Evolutionary conservation across 2,888 invertebrate species (phyloP), one percentile per base, ranked within the genome.

Genomic region (Phortica okadai): DNA sequence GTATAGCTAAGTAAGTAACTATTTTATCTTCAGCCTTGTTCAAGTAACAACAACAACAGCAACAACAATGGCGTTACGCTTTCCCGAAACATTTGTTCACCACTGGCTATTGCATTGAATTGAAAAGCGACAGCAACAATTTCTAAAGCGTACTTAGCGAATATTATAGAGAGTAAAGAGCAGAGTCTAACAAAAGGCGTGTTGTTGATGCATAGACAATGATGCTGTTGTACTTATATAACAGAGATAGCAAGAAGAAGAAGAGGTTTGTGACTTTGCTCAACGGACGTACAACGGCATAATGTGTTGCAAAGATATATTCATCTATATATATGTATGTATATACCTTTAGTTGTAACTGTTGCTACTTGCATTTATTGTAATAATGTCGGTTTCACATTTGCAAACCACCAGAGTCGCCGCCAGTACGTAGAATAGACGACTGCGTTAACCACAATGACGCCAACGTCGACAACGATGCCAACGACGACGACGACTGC

Each of bases 1-100:
- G 85, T 85, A 84, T 82, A 88, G 88, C 85, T 85, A 88, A 88
- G 85, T 86, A 88, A 88, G 88, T 86, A 88, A 87, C 85, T 84
- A 82, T 88, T 85, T 85, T 88, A 88, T 85, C 88, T 87, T 81
- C 82, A 87, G 80, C 85, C 88, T 87, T 87, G 87, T n/a, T 11
- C 6, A 58, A 54, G 25, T 14, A 58, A 54, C 41, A 74, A 41
- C 44, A 64, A 54, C 67, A 73, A n/a, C 74, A 73, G 45, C 25
- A 77, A 44, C 72, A 70, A 64, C 56, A n/a, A 72, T 74, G 67
- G 42, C 66, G 54, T 14, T 14, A 59, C 76, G 77, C 70, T 11
- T 62, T 11, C 78, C 62, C 54, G 44, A 16, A 74, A 66, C 25
- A 74, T 33, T 33, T 33, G 33, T 33, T 33, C 33, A 33, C 33